A percentile compares a stretch with the other conserved stretches of the same genome.
phyloP scores from a whole-genome alignment of 2,797 vertebrate genomes.

The Alcedo quadribrachys region DNA sequence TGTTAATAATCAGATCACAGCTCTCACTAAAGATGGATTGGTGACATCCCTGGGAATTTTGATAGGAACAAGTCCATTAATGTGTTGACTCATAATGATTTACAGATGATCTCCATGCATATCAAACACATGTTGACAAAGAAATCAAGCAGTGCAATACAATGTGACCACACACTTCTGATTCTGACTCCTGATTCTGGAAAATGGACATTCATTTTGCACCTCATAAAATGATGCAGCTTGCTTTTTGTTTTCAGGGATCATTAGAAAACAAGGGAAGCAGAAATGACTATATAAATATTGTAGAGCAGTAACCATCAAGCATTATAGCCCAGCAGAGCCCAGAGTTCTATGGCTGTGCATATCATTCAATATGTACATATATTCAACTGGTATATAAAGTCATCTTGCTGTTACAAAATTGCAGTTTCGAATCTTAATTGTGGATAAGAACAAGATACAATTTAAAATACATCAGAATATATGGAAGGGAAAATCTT shows the following conservation, averaged over 20 bases:
- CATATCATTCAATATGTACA: background rate
- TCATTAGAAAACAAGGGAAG: background rate
- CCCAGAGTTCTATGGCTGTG: rapidly evolving
- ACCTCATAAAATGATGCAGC: background rate
- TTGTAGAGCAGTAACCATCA: background rate
- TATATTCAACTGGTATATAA: background rate
- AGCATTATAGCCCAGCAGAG: background rate
- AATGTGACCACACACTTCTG: background rate
- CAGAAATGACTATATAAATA: background rate
- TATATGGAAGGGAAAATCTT: background rate
- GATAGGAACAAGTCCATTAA: background rate
- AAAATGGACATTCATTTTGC: background rate
- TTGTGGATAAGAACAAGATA: background rate
- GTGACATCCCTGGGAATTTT: background rate
- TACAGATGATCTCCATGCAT: background rate
- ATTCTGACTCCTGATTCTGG: background rate
- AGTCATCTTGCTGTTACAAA: conserved; percentile 32
- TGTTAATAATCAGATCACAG: background rate
- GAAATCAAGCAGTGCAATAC: background rate
- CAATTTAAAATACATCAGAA: conserved; percentile 25
- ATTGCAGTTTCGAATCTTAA: background rate
- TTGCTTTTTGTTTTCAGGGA: conserved; percentile 1
- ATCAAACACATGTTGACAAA: background rate
- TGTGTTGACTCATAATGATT: background rate
- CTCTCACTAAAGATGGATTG: background rate